Evolutionary conservation across 2,113 vertebrate genomes (phyloP), one percentile per base, ranked within the genome.

Genomic region (Phrynocephalus versicolor): DNA sequence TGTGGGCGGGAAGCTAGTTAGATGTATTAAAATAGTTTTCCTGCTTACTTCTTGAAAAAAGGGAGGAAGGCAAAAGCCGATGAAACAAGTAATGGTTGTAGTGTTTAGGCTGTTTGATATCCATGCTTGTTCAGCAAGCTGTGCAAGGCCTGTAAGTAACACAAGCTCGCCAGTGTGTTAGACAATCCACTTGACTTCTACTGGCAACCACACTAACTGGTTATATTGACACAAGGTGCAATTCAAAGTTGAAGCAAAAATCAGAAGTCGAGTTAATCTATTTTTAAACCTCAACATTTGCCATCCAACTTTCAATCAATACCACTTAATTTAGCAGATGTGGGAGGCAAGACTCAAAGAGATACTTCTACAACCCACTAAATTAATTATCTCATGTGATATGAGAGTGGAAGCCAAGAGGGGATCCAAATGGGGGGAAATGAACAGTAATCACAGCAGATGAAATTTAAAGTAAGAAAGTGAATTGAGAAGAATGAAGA

Each of bases 241-340:
- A 33, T 89, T 82, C 37, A 77, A 51, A 87, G 45, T 0, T 1
- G 33, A 1, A 81, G 33, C 57, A 83, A 84, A 41, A 92, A 45
- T 51, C 78, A 86, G 79, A 67, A 91, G 33, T 62, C 35, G 72
- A 86, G 73, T 67, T 65, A 73, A 81, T 86, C 0, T 25, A 83
- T 41, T 58, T 92, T 70, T 85, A 88, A 90, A 88, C 82, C 30
- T 51, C 79, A 25, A 88, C 88, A 57, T 82, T 90, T 90, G 60
- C 71, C 91, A 78, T 91, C 93, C 84, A 69, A n/a, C 64, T 57
- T 91, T 92, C 57, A 90, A 92, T 92, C 88, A 80, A 85, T 94
- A 89, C n/a, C 84, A 91, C 80, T 91, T 94, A 90, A 78, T 93
- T 92, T 82, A 78, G 37, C 1, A 91, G 69, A 70, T 37, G 41